Evolutionary conservation across 2,797 vertebrate species (phyloP).

Genomic region (Nannoperca australis): DNA sequence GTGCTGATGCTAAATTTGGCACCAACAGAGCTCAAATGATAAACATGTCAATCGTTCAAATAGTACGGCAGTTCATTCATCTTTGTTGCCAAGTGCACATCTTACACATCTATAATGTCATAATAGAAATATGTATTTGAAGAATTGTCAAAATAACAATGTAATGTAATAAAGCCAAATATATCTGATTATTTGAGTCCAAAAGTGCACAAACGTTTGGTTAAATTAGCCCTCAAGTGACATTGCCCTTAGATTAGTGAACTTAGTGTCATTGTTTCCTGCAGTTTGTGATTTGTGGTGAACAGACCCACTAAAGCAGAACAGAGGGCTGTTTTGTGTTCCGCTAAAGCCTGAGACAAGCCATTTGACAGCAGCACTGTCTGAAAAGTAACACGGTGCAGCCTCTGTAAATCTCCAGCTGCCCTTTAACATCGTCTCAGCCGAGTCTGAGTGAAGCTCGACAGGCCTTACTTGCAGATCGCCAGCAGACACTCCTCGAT

Average conservation of each 20-base stretch:
- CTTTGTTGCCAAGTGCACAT: not conserved
- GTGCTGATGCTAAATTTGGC: not conserved
- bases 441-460: not conserved
- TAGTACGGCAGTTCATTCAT: not conserved
- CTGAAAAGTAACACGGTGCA: constrained; percentile 5
- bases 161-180: not conserved
- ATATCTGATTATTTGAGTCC: not conserved
- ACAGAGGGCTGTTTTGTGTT: not conserved
- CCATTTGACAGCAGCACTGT: not conserved
- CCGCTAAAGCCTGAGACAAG: not conserved
- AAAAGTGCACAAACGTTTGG: not conserved
- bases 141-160: too few relatives aligned
- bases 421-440: not conserved
- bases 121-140: not conserved
- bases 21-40: not conserved
- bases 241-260: not conserved
- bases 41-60: not conserved
- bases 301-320: not conserved
- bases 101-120: not conserved
- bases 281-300: not conserved
- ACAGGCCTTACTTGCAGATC: constrained; percentile 92
- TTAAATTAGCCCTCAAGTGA: not conserved
- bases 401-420: not conserved
- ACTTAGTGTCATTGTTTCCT: not conserved
- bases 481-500: constrained; percentile 97